Evolutionary conservation across 2,113 vertebrate species (phyloP), one percentile per base, ranked within the genome.

Genomic region (Cyprinodon variegatus): DNA sequence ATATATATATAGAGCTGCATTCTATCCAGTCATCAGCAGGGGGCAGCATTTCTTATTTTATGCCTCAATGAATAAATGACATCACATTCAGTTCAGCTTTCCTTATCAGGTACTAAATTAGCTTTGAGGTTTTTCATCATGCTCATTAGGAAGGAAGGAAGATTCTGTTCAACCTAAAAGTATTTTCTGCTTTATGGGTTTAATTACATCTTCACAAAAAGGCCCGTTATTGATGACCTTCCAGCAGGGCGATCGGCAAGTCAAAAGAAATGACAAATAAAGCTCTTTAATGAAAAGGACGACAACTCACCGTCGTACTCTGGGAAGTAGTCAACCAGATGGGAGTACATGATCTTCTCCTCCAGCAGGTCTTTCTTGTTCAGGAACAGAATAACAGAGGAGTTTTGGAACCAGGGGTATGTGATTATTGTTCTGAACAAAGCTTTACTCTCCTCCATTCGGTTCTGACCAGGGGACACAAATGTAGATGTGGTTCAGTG

Each of bases 311-410:
- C 96, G 6, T 97, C 96, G 83, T 97, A 99, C 83, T 98, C 96
- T 38, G 96, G 96, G 74, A 99, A 99, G 92, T 98, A 97, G 91
- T 98, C 96, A 65, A 97, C 96, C 93, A 99, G 89, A 86, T 99
- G 97, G 38, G 97, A 97, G 88, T 97, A 97, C 95, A 97, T 96
- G 74, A 98, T 98, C 93, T 99, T 99, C 93, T 98, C 97, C 90
- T 97, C 96, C 91, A 98, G 87, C 60, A 98, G 96, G 93, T 99
- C 97, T 89, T 97, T 98, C 93, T 99, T 98, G 94, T 99, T 98
- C 93, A 99, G 94, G 94, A 99, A 98, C 83, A 98, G 94, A 89
- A 98, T 98, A 61, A 98, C 96, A 0, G 96, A 98, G 88, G 96
- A 97, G 38, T 97, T 99, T 89, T 96, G 96, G 94, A 98, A 98